These are phyloP conservation scores for Microcebus jonahi DNA, from an alignment of 2,113 vertebrate species.

Conservation along the genomic window DNA sequence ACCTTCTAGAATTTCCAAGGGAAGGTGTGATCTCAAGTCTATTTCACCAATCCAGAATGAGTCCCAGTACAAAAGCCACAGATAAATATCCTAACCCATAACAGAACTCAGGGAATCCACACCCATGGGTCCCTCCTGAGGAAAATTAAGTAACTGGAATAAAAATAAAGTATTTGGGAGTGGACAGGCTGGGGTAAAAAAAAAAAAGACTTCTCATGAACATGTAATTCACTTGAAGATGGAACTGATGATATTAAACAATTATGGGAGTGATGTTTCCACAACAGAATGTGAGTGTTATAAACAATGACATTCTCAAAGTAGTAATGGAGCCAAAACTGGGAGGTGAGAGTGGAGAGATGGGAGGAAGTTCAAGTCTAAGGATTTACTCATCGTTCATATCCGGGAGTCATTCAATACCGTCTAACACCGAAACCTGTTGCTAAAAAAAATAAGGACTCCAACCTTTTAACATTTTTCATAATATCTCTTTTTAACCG, in stretches of 20 bases:
- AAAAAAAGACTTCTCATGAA: not conserved
- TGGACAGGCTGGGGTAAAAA: not conserved
- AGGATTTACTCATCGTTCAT: conserved; percentile 38
- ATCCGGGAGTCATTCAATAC: conserved; percentile 25
- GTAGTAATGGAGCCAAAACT: not conserved
- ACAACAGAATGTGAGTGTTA: not conserved
- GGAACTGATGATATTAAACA: not conserved
- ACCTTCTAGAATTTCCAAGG: conserved; percentile 17
- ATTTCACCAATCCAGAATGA: not conserved
- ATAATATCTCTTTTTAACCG: conserved; percentile 65
- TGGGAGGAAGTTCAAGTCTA: not conserved
- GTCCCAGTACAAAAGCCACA: not conserved
- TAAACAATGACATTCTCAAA: not conserved
- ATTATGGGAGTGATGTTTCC: not conserved
- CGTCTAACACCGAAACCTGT: conserved; percentile 35
- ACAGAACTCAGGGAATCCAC: not conserved
- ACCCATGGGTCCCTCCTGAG: not conserved
- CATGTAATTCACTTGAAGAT: not conserved
- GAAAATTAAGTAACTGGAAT: not conserved
- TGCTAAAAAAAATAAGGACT: conserved; percentile 37
- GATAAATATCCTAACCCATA: not conserved
- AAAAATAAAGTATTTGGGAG: not conserved
- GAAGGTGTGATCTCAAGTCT: not conserved
- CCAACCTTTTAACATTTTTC: conserved; percentile 41
- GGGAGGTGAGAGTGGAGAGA: not conserved